Conservation (phyloP, 2,888 invertebrate species). For the Danaus chrysippus region DNA sequence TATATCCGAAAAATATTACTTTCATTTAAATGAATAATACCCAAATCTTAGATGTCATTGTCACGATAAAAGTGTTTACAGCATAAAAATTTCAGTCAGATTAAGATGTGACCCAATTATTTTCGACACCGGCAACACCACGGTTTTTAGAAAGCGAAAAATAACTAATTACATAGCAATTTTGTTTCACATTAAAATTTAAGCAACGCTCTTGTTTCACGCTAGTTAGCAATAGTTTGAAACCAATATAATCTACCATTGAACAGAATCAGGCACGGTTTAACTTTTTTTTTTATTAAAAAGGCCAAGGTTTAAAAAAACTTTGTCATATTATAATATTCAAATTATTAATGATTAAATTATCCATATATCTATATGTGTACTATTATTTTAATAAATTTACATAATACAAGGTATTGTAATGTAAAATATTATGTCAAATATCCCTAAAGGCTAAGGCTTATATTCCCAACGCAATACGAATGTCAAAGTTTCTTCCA, state of each 20-base stretch:
- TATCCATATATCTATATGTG: too few species aligned
- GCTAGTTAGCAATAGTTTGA: neutral
- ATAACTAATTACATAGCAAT: conserved; percentile 50
- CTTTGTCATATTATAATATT: too few species aligned
- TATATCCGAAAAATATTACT: too few species aligned
- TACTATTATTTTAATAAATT: neutral
- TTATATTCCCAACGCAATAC: conserved; percentile 18
- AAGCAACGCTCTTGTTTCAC: conserved; percentile 21
- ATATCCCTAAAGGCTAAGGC: conserved; percentile 23
- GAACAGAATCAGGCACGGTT: neutral
- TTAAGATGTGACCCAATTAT: conserved; percentile 23
- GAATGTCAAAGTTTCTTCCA: conserved; percentile 24
- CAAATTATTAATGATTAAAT: too few species aligned
- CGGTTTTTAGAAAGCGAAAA: conserved; percentile 51
- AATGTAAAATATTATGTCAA: neutral
- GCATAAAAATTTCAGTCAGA: conserved; percentile 5
- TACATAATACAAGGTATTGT: neutral
- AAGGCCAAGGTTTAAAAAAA: neutral
- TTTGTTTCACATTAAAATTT: conserved; percentile 46
- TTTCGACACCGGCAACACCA: conserved; percentile 37
- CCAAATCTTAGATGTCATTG: too few species aligned
- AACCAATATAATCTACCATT: conserved; percentile 1
- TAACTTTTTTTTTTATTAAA: neutral
- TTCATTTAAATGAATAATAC: too few species aligned
- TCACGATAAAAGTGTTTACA: neutral